A percentile compares a stretch with the other conserved stretches of the same genome.
These are phyloP conservation scores for Eupristina koningsbergeri DNA, from an alignment of 1,140 invertebrate genomes.

Conservation along the genomic window DNA sequence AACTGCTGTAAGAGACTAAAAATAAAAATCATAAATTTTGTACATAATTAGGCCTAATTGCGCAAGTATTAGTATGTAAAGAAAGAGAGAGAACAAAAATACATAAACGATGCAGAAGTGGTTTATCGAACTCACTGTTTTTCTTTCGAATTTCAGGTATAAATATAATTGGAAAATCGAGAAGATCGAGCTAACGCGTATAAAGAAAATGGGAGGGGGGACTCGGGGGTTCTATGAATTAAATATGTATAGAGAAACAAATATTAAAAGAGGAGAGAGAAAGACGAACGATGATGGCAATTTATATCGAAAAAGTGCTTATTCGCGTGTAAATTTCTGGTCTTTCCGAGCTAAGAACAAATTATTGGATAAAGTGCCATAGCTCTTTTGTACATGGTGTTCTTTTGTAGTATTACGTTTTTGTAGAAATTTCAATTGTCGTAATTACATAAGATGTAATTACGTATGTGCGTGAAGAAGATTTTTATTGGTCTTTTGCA, in stretches of 20 bases:
- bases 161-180: neutral
- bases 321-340: conserved; percentile 22
- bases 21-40: conserved; percentile 6
- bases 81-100: neutral
- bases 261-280: conserved; percentile 33
- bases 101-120: neutral
- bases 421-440: conserved; percentile 4
- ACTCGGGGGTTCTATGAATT: conserved; percentile 28
- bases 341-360: conserved; percentile 27
- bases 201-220: neutral
- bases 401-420: conserved; percentile 31
- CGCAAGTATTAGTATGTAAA: conserved; percentile 30
- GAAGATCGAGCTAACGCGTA: neutral
- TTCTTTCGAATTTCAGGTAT: conserved; percentile 5
- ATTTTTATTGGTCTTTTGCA: neutral
- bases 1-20: neutral
- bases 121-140: conserved; percentile 24
- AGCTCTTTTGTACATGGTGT: conserved; percentile 17
- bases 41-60: conserved; percentile 49
- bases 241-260: conserved; percentile 50
- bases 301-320: neutral
- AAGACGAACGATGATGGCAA: conserved; percentile 18
- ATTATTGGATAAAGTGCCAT: conserved; percentile 42
- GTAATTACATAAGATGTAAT: conserved; percentile 16
- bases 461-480: neutral